Conservation (phyloP, 2,113 vertebrate genomes). For the Azemiops feae region DNA sequence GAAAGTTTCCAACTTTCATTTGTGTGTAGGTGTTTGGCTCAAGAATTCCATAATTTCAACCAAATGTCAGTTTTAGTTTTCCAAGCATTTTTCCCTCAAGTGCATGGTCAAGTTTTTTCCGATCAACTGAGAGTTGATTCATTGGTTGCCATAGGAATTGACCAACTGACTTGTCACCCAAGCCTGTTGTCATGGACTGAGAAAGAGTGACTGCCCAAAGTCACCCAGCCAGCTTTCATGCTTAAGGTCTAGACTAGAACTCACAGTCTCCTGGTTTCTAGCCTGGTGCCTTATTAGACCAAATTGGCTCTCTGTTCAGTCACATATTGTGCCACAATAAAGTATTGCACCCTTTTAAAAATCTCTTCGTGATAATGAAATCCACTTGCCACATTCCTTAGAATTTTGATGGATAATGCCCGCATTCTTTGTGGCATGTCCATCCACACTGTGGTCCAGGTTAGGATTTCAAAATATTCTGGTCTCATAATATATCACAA, state of each 20-base stretch:
- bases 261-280: neutral
- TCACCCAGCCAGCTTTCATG: neutral
- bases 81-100: neutral
- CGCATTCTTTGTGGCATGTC: neutral
- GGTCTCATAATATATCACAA: neutral
- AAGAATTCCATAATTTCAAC: neutral
- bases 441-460: neutral
- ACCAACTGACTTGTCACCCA: neutral
- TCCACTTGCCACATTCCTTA: neutral
- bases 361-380: constrained; percentile 34
- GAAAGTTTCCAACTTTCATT: neutral
- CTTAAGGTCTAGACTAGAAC: neutral
- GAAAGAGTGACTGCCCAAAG: neutral
- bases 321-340: neutral
- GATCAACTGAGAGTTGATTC: neutral
- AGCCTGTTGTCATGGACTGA: neutral
- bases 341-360: neutral
- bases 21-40: neutral
- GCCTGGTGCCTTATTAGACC: neutral
- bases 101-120: neutral
- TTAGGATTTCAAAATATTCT: neutral
- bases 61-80: neutral
- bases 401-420: neutral
- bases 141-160: neutral
- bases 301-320: neutral